These are phyloP conservation scores for Macrotrachela quadricornifera DNA, from an alignment of 1,140 invertebrate genomes.

Conservation along the genomic window DNA sequence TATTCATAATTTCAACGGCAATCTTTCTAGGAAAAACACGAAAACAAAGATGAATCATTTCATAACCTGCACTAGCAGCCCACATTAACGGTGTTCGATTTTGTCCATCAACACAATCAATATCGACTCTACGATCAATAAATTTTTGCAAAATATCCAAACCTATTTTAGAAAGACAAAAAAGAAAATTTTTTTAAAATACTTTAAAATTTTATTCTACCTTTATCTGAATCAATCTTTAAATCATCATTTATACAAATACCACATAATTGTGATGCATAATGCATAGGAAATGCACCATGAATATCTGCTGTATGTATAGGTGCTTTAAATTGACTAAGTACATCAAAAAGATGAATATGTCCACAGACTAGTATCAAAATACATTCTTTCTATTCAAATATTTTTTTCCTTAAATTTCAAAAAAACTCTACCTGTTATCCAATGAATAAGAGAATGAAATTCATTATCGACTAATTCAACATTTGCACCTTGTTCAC, in stretches of 20 bases:
- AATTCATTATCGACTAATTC: constrained; percentile 69
- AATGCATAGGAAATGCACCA: constrained; percentile 79
- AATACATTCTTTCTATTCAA: no score
- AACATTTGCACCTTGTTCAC: constrained; percentile 46
- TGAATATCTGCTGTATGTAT: constrained; percentile 68
- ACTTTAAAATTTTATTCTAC: background rate
- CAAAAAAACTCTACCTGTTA: constrained; percentile 19
- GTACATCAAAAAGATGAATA: constrained; percentile 42
- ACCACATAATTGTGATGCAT: constrained; percentile 80
- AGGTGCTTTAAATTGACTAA: constrained; percentile 57
- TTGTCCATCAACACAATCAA: constrained; percentile 66
- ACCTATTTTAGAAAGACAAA: constrained; percentile 26
- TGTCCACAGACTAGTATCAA: constrained; percentile 42
- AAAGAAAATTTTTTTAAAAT: background rate
- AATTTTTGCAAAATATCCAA: constrained; percentile 61
- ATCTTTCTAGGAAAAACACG: no score
- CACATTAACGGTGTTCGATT: constrained; percentile 75
- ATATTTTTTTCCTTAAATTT: no score
- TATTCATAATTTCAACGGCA: no score
- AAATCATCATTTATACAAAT: constrained; percentile 11
- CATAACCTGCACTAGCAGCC: constrained; percentile 71
- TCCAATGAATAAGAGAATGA: constrained; percentile 93
- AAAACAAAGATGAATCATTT: background rate
- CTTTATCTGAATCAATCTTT: background rate
- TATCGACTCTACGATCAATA: constrained; percentile 50